phyloP scores from a whole-genome alignment of 2,113 vertebrate species.

The Zosterops hypoxanthus region DNA sequence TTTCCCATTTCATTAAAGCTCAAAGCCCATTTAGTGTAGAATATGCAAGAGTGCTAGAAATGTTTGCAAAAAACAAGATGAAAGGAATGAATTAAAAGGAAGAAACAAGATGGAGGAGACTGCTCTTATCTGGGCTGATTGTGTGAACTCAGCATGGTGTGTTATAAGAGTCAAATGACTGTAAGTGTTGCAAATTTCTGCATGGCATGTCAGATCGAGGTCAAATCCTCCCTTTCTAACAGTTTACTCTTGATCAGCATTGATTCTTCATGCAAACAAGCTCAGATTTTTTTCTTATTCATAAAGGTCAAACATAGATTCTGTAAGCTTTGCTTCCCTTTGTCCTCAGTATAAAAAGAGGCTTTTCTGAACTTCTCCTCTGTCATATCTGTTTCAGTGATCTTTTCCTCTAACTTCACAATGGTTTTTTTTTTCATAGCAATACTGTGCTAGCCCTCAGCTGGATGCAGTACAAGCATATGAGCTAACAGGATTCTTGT shows the following conservation, averaged over 20 bases:
- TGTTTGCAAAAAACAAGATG: slow-evolving; percentile 6
- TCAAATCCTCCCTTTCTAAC: background rate
- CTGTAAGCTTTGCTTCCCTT: background rate
- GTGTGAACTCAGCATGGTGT: background rate
- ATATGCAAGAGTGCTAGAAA: background rate
- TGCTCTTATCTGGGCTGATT: background rate
- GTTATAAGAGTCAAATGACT: slow-evolving; percentile 24
- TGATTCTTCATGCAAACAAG: slow-evolving; percentile 13
- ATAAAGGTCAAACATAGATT: slow-evolving; percentile 1
- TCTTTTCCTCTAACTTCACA: background rate
- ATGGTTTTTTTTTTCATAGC: background rate
- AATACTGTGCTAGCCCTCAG: background rate
- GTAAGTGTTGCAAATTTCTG: slow-evolving; percentile 30
- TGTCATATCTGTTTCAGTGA: background rate
- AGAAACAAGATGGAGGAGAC: background rate
- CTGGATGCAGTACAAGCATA: background rate
- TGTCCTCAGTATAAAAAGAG: background rate
- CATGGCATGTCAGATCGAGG: background rate
- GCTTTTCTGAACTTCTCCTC: background rate
- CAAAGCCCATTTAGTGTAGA: background rate
- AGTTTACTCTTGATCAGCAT: background rate
- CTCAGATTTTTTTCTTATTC: background rate
- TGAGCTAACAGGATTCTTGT: background rate
- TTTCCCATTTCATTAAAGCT: background rate
- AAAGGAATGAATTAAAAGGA: slow-evolving; percentile 27